Percentiles rank a stretch among this genome's conserved stretches.
phyloP scores from a whole-genome alignment of 1,140 invertebrate genomes.

The Anoplolepis gracilipes region DNA sequence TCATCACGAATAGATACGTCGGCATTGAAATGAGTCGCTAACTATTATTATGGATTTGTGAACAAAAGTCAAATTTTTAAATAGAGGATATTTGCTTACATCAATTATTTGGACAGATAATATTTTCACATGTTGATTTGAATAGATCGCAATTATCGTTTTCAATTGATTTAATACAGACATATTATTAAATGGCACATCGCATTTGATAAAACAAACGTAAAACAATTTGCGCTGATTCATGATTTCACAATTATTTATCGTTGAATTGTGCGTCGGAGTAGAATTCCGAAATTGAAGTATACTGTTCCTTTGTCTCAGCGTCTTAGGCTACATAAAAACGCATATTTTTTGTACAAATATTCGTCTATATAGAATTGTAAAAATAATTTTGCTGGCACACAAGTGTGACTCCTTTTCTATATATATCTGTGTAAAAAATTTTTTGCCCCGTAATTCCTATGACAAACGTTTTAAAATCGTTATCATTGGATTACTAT shows the following conservation, averaged over 20 bases:
- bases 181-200: too few species aligned
- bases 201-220: not conserved
- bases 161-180: not conserved
- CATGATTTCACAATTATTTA: not conserved
- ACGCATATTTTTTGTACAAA: not conserved
- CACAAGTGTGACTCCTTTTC: not conserved
- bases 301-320: not conserved
- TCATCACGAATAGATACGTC: not conserved
- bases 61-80: not conserved
- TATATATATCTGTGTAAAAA: constrained; percentile 47
- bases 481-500: constrained; percentile 63
- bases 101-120: not conserved
- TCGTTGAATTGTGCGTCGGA: not conserved
- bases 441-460: not conserved
- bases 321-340: constrained; percentile 1
- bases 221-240: not conserved
- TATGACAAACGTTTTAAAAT: not conserved
- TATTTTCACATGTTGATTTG: not conserved
- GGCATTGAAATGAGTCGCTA: not conserved
- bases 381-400: constrained; percentile 14
- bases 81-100: not conserved
- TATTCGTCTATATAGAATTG: constrained; percentile 14
- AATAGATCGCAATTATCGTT: not conserved
- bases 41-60: not conserved
- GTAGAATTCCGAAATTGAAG: not conserved